These are phyloP conservation scores for Melanargia galathea DNA, from an alignment of 2,888 invertebrate species.

Conservation along the genomic window DNA sequence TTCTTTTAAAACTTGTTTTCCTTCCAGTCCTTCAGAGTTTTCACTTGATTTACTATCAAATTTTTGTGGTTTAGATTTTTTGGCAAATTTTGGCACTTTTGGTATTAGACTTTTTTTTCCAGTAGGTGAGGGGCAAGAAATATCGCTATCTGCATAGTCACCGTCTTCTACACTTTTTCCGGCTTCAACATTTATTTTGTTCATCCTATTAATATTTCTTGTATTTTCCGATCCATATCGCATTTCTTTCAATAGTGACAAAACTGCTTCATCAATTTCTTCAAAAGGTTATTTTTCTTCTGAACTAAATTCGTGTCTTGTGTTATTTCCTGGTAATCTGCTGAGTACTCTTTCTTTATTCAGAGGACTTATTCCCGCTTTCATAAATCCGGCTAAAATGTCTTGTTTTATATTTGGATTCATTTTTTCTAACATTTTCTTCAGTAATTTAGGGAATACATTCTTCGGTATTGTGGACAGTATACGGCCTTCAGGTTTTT, in stretches of 20 bases:
- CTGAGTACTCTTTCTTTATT: slow-evolving; percentile 12
- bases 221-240: slow-evolving; percentile 3
- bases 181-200: too few species aligned
- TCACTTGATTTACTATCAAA: too few species aligned
- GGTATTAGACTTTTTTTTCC: too few species aligned
- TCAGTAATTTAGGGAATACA: slow-evolving; percentile 23
- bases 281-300: too few species aligned
- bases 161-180: too few species aligned
- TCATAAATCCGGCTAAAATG: slow-evolving; percentile 21
- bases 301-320: neutral
- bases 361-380: slow-evolving; percentile 14
- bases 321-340: slow-evolving; percentile 5
- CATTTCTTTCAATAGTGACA: slow-evolving; percentile 9
- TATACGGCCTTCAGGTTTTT: slow-evolving; percentile 25
- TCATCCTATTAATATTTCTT: too few species aligned
- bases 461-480: slow-evolving; percentile 23
- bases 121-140: too few species aligned
- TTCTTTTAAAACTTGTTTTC: too few species aligned
- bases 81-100: too few species aligned
- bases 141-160: too few species aligned
- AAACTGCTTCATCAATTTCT: neutral
- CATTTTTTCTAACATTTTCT: slow-evolving; percentile 2
- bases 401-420: neutral
- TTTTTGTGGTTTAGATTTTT: too few species aligned
- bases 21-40: too few species aligned